Conservation (phyloP, 1,140 invertebrate species). For the Contarinia nasturtii region DNA sequence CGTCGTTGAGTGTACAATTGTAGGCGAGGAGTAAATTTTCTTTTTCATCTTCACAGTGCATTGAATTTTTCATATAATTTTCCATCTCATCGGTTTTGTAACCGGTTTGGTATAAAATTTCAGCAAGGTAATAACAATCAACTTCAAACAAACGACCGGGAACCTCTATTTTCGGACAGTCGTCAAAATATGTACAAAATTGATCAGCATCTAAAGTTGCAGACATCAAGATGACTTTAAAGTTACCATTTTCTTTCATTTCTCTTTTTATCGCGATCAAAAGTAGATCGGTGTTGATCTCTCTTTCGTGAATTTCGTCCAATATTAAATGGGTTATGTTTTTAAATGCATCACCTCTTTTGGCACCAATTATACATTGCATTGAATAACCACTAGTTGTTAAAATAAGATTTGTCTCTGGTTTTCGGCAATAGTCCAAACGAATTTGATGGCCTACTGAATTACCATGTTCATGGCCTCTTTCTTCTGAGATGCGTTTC, state of each 20-base stretch:
- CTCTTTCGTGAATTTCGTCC: slow-evolving; percentile 90
- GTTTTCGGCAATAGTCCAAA: too few relatives aligned
- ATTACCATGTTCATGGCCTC: too few relatives aligned
- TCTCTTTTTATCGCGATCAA: slow-evolving; percentile 67
- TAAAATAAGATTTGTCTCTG: too few relatives aligned
- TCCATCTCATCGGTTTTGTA: too few relatives aligned
- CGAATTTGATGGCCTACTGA: too few relatives aligned
- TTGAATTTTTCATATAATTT: too few relatives aligned
- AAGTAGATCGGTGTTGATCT: slow-evolving; percentile 85
- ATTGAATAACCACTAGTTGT: too few relatives aligned
- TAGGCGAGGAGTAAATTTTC: slow-evolving; percentile 31
- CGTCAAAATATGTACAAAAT: slow-evolving; percentile 60
- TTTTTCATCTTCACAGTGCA: slow-evolving; percentile 14
- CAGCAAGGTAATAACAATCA: slow-evolving; percentile 61
- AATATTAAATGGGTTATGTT: slow-evolving; percentile 71
- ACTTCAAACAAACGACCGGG: slow-evolving; percentile 65
- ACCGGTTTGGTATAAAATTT: too few relatives aligned
- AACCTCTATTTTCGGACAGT: slow-evolving; percentile 55
- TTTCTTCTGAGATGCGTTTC: too few relatives aligned
- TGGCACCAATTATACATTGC: too few relatives aligned
- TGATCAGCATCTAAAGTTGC: slow-evolving; percentile 68
- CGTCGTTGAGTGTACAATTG: slow-evolving; percentile 28
- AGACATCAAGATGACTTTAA: slow-evolving; percentile 84
- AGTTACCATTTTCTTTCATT: slow-evolving; percentile 43
- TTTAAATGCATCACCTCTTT: too few relatives aligned